Evolutionary conservation across 2,797 vertebrate genomes (phyloP).

Genomic region (Sebastes paucispinis): DNA sequence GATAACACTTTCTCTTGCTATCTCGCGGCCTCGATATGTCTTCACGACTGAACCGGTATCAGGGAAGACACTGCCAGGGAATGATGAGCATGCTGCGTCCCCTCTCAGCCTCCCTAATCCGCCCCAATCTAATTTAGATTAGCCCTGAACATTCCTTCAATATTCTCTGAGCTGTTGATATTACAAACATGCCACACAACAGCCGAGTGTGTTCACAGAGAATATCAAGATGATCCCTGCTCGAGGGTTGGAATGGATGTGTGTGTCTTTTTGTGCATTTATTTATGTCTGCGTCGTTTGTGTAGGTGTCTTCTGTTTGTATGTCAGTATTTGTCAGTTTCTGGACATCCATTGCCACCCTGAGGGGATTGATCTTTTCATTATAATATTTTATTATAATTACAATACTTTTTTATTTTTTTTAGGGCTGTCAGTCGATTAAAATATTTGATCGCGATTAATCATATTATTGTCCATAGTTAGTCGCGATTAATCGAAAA

Average conservation of each 20-base stretch:
- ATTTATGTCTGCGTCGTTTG: neutral
- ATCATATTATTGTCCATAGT: too few species aligned
- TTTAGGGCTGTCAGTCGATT: too few species aligned
- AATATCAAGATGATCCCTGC: slow-evolving; percentile 23
- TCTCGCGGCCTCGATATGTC: neutral
- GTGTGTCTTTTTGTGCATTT: neutral
- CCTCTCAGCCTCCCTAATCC: slow-evolving; percentile 43
- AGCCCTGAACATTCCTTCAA: slow-evolving; percentile 26
- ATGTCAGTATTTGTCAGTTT: neutral
- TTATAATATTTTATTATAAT: neutral
- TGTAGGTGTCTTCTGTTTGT: neutral
- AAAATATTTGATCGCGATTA: too few species aligned
- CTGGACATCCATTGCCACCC: neutral
- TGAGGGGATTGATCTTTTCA: too few species aligned
- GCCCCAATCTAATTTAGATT: slow-evolving; percentile 65
- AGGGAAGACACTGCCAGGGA: slow-evolving; percentile 18
- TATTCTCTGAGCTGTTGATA: slow-evolving; percentile 44
- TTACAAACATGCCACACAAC: slow-evolving; percentile 36
- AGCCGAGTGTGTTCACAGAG: slow-evolving; percentile 19
- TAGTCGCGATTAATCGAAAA: too few species aligned
- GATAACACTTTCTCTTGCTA: neutral
- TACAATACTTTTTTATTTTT: too few species aligned
- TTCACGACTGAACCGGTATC: neutral
- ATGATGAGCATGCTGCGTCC: slow-evolving; percentile 33
- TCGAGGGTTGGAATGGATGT: neutral